Evolutionary conservation across 2,113 vertebrate genomes (phyloP), one percentile per base, ranked within the genome.

Genomic region (Podarcis raffonei): DNA sequence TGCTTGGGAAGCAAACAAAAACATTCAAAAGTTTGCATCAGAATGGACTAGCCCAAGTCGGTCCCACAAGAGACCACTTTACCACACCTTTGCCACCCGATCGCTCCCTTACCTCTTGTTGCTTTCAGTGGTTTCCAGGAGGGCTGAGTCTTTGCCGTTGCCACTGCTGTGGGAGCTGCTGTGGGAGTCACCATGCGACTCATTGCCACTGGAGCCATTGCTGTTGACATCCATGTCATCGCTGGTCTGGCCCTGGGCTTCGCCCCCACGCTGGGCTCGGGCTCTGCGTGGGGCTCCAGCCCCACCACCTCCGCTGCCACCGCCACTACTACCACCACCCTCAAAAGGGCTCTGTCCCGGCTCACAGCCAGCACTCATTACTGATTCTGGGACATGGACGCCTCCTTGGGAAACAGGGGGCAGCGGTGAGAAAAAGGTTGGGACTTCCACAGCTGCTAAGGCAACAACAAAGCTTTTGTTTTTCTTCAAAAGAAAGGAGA

Each of bases 191-290:
- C 98, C 98, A 0, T 97, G 98, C 0, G 98, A 98, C 87, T 99
- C 98, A 68, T 98, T 99, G 74, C 98, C 98, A 0, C 98, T 98
- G 18, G 98, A 98, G 37, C 96, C 96, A 15, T 96, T 95, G 94
- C 96, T 96, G 71, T 96, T 96, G 53, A 95, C 94, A 23, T 99
- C 98, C 39, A 96, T 98, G 74, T 99, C 98, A 3, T 98, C 98
- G 0, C 83, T 94, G 92, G 15, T 86, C 75, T 6, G 27, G 95
- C 94, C 86, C 93, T 94, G 1, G 96, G 96, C 22, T 84, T 92
- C 90, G 90, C 9, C 89, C 93, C 57, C 96, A 85, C 9, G 93
- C 93, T 37, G 96, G 94, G 0, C 94, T 18, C 83, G 22, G n/a
- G 83, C 4, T n/a, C 89, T 81, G 7, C 78, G 12, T 59, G 84